phyloP scores from a whole-genome alignment of 2,797 vertebrate species.

The Buphagus erythrorhynchus region DNA sequence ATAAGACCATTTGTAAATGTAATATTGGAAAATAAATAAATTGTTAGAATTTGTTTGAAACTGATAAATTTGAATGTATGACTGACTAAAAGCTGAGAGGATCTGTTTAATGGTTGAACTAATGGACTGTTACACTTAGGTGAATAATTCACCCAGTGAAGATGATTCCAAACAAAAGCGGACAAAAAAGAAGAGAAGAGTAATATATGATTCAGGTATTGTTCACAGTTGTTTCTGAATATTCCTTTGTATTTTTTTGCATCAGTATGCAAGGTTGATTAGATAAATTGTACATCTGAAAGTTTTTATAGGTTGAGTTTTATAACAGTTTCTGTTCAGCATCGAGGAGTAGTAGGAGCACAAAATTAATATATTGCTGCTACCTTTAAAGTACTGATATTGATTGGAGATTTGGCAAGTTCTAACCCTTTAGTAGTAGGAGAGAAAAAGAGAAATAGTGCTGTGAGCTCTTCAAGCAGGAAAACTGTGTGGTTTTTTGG shows the following conservation, averaged over 20 bases:
- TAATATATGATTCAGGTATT: constrained; percentile 85
- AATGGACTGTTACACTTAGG: constrained; percentile 63
- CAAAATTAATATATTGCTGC: neutral
- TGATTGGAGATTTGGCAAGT: neutral
- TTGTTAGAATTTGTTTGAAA: neutral
- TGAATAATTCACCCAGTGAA: constrained; percentile 74
- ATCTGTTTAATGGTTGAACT: neutral
- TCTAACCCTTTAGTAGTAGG: neutral
- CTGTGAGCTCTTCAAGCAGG: neutral
- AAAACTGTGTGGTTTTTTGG: neutral
- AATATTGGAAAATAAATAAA: neutral
- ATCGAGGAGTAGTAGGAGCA: neutral
- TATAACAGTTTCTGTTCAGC: neutral
- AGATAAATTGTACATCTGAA: neutral
- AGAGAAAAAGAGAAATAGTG: neutral
- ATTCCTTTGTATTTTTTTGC: neutral
- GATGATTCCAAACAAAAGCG: constrained; percentile 72
- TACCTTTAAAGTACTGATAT: neutral
- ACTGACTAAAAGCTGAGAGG: neutral
- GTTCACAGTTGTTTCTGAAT: neutral
- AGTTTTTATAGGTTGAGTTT: neutral
- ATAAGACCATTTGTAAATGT: neutral
- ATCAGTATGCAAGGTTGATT: neutral
- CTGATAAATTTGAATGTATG: neutral
- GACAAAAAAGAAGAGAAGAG: constrained; percentile 80